These are phyloP conservation scores for Falcunculus frontatus DNA, from an alignment of 2,113 vertebrate genomes.

Conservation along the genomic window DNA sequence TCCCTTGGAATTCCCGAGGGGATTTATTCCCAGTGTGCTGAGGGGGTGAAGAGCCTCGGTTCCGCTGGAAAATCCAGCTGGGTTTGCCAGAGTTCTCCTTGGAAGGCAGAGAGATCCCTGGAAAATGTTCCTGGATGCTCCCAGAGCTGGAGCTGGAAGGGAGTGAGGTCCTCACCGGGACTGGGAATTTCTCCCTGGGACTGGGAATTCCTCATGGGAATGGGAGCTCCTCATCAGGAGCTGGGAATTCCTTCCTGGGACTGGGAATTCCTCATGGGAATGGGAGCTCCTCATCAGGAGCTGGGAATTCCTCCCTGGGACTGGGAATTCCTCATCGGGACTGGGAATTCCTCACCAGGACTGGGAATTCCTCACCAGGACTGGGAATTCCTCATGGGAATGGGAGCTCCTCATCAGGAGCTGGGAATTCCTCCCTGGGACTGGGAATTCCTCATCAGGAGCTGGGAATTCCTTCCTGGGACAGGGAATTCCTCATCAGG, in stretches of 20 bases:
- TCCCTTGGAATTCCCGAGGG: background rate
- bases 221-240: background rate
- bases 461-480: background rate
- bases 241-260: too few species aligned
- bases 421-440: background rate
- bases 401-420: too few species aligned
- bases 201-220: too few species aligned
- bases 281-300: background rate
- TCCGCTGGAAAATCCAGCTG: background rate
- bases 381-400: too few species aligned
- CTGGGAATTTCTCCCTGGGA: too few species aligned
- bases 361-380: background rate
- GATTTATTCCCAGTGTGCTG: background rate
- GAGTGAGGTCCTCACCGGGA: background rate
- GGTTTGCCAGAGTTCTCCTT: background rate
- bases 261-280: background rate
- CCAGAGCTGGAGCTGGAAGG: background rate
- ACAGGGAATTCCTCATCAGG: conserved; percentile 40
- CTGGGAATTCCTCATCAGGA: background rate
- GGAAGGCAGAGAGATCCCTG: background rate
- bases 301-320: background rate
- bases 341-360: too few species aligned
- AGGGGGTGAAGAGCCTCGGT: too few species aligned
- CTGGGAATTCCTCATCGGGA: too few species aligned
- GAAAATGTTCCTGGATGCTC: background rate